A percentile compares a stretch with the other conserved stretches of the same genome.
Evolutionary conservation across 1,140 invertebrate species (phyloP).

Genomic region (Tribolium madens): DNA sequence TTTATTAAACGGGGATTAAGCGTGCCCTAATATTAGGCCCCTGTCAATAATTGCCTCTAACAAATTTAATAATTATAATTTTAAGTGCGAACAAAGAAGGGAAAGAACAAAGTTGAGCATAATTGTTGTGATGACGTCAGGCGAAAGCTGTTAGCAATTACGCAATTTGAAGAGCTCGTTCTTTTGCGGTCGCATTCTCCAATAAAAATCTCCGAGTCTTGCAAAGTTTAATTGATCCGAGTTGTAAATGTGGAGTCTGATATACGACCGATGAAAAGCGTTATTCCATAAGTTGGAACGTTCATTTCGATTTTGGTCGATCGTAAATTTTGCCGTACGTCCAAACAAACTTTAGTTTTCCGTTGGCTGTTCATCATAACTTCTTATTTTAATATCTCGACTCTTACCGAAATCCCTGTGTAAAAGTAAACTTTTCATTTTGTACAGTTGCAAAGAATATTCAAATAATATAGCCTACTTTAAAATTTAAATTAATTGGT

Average conservation of each 20-base stretch:
- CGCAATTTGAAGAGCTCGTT: conserved; percentile 1
- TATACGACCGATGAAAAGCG: conserved; percentile 39
- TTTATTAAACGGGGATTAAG: conserved; percentile 11
- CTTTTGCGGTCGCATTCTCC: neutral
- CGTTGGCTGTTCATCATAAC: conserved; percentile 45
- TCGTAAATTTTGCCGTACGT: conserved; percentile 42
- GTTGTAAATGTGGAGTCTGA: conserved; percentile 23
- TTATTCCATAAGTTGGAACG: conserved; percentile 27
- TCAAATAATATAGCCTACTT: conserved; percentile 49
- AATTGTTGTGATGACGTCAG: conserved; percentile 23
- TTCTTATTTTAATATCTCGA: conserved; percentile 52
- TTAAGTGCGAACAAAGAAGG: conserved; percentile 19
- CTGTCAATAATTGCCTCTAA: conserved; percentile 16
- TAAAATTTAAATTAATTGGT: conserved; percentile 57
- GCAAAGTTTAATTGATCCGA: conserved; percentile 4
- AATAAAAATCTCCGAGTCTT: neutral
- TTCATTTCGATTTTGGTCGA: conserved; percentile 46
- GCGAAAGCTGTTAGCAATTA: neutral
- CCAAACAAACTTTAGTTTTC: conserved; percentile 50
- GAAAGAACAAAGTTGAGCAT: conserved; percentile 21
- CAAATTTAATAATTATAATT: conserved; percentile 22
- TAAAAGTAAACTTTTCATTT: conserved; percentile 52
- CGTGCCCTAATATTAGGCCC: neutral
- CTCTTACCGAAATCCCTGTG: conserved; percentile 46
- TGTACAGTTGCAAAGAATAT: conserved; percentile 45